A percentile compares a stretch with the other conserved stretches of the same genome.
phyloP scores from a whole-genome alignment of 1,140 invertebrate genomes.

The Gonioctena quinquepunctata region DNA sequence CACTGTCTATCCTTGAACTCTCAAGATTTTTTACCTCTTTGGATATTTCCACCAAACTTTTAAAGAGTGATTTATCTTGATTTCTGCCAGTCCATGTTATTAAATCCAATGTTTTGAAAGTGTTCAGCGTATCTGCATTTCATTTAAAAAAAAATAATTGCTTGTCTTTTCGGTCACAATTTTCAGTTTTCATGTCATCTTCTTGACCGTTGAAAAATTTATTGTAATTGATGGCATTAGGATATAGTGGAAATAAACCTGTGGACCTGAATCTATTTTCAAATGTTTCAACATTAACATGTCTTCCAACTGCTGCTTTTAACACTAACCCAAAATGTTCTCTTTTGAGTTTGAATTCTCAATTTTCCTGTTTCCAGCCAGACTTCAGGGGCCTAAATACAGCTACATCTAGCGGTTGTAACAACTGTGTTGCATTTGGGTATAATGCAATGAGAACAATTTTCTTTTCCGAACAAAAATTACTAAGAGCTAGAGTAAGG shows the following conservation, averaged over 20 bases:
- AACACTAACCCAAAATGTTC: not conserved
- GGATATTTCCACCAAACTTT: not conserved
- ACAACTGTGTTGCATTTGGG: constrained; percentile 34
- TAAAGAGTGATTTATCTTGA: not conserved
- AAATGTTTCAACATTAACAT: not conserved
- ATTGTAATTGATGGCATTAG: not conserved
- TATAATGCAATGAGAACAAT: constrained; percentile 32
- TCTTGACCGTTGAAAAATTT: not conserved
- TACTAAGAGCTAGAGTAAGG: constrained; percentile 39
- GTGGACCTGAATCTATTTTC: not conserved
- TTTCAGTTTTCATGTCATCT: not conserved
- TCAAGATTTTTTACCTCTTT: not conserved
- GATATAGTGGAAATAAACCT: not conserved
- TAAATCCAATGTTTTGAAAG: constrained; percentile 1
- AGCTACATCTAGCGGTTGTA: constrained; percentile 52
- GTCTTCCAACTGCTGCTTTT: not conserved
- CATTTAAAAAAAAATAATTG: not conserved
- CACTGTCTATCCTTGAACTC: not conserved
- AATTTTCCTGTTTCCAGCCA: constrained; percentile 43
- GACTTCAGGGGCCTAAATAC: constrained; percentile 52
- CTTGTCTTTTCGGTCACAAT: not conserved
- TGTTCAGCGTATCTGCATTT: not conserved
- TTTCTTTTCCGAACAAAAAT: constrained; percentile 26
- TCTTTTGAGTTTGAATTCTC: not conserved
- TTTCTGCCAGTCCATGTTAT: not conserved